These are phyloP conservation scores for Xenus cinereus DNA, from an alignment of 2,113 vertebrate genomes.

Conservation along the genomic window DNA sequence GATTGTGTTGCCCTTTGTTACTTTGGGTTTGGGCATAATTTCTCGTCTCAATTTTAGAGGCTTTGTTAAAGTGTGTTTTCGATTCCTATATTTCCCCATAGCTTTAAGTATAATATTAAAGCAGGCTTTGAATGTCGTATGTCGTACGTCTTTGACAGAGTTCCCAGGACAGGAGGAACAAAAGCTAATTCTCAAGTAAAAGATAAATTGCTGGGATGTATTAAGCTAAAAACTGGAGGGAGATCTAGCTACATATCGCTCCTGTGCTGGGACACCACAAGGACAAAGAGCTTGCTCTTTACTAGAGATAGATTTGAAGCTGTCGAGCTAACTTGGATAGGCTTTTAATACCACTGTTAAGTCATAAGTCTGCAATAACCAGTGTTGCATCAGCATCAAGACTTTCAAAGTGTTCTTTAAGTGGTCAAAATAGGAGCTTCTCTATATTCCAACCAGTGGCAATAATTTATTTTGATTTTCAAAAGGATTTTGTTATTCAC, in stretches of 20 bases:
- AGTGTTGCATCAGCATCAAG: neutral
- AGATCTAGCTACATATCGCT: neutral
- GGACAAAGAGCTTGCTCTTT: neutral
- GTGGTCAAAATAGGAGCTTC: neutral
- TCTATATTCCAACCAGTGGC: neutral
- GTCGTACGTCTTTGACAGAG: neutral
- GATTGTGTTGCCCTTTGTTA: neutral
- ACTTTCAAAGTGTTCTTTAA: neutral
- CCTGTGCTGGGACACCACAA: neutral
- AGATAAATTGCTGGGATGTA: neutral
- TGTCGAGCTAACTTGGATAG: neutral
- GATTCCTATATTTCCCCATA: neutral
- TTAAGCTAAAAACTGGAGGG: neutral
- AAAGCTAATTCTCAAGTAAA: neutral
- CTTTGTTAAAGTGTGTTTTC: neutral
- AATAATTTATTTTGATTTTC: slow-evolving; percentile 36
- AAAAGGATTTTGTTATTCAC: slow-evolving; percentile 2
- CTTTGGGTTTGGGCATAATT: neutral
- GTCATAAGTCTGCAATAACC: neutral
- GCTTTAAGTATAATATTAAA: neutral
- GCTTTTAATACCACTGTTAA: neutral
- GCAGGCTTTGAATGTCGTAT: neutral
- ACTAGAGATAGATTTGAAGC: neutral
- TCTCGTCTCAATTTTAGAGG: neutral
- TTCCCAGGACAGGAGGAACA: neutral